phyloP scores from a whole-genome alignment of 2,113 vertebrate genomes.

The Puntigrus tetrazona region DNA sequence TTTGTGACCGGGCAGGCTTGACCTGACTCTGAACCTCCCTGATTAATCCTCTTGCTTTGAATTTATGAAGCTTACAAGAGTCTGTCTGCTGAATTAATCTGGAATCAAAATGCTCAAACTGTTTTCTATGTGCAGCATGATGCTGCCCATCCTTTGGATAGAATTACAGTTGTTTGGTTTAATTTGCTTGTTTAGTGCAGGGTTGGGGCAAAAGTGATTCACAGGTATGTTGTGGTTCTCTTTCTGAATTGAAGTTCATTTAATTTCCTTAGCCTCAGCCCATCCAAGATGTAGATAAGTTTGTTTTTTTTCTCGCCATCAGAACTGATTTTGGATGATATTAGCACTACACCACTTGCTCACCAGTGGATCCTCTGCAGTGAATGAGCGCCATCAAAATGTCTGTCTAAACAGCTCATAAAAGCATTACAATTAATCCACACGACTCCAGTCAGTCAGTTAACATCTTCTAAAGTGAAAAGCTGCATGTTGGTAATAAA shows the following conservation, averaged over 20 bases:
- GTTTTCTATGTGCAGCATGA: not conserved
- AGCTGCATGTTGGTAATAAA: not conserved
- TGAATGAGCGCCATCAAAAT: not conserved
- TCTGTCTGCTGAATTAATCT: conserved; percentile 41
- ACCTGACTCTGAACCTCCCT: conserved; percentile 58
- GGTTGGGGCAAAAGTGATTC: not conserved
- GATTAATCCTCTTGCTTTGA: conserved; percentile 66
- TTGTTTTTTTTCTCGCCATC: not conserved
- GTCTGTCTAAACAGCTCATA: not conserved
- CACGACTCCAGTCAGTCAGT: not conserved
- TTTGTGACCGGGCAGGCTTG: not conserved
- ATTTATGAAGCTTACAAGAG: conserved; percentile 45
- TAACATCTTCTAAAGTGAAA: not conserved
- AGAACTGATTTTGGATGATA: not conserved
- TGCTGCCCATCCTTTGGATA: not conserved
- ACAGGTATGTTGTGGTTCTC: not conserved
- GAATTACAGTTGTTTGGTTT: not conserved
- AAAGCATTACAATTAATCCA: not conserved
- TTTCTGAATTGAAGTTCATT: not conserved
- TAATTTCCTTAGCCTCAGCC: not conserved
- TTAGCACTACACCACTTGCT: not conserved
- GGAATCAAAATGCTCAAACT: conserved; percentile 24
- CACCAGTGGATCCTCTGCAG: not conserved
- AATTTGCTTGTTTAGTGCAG: not conserved
- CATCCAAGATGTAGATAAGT: not conserved